Percentiles rank a stretch among this genome's conserved stretches.
Conservation (phyloP, 1,140 invertebrate species). For the Physella acuta region DNA sequence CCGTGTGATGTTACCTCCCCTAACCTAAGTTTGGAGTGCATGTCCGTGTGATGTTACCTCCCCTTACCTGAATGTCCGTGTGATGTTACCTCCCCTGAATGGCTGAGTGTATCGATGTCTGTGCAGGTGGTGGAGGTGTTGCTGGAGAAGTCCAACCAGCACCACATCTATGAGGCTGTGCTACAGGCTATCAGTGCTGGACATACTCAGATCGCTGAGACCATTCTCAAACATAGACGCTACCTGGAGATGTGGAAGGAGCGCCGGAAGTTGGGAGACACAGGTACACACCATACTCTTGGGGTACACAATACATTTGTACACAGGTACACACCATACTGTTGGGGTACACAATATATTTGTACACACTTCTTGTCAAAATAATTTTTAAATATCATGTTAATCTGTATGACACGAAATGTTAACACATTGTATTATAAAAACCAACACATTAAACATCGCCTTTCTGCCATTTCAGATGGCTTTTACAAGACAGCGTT, state of each 20-base stretch:
- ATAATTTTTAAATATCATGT: too few species aligned
- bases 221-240: slow-evolving; percentile 54
- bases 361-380: too few species aligned
- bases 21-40: too few species aligned
- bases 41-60: not conserved
- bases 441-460: too few species aligned
- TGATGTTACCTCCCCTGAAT: not conserved
- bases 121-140: slow-evolving; percentile 48
- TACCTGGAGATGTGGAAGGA: slow-evolving; percentile 54
- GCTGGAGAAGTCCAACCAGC: slow-evolving; percentile 45
- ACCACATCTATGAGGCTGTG: slow-evolving; percentile 56
- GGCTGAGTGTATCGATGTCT: not conserved
- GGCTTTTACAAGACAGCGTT: slow-evolving; percentile 48
- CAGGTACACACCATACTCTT: too few species aligned
- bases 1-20: too few species aligned
- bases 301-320: too few species aligned
- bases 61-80: not conserved
- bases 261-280: slow-evolving; percentile 45
- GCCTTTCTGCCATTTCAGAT: slow-evolving; percentile 28
- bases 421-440: too few species aligned
- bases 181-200: slow-evolving; percentile 57
- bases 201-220: slow-evolving; percentile 56
- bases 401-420: too few species aligned
- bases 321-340: too few species aligned
- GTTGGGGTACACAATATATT: too few species aligned